Evolutionary conservation across 2,797 vertebrate genomes (phyloP), one percentile per base, ranked within the genome.

Genomic region (Heliangelus exortis): DNA sequence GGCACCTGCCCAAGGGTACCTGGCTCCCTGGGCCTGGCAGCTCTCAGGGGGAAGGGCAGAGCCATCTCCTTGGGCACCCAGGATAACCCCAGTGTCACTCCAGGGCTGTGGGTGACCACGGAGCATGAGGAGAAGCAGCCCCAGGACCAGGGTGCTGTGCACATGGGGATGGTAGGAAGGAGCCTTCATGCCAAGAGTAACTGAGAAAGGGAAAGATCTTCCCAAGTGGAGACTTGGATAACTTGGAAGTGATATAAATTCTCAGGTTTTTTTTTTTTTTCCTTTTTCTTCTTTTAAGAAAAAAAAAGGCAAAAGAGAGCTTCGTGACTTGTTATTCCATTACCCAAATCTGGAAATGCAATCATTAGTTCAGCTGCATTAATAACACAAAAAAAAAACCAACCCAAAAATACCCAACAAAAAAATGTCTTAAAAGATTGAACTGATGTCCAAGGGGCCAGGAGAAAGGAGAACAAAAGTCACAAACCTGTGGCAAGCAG

Each of bases 271-370:
- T 59, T 3, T 36, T 50, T 20, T 47, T 47, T 47, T 45, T 45
- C 18, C 15, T 45, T 17, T 45, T 12, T 47, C 21, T 47, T 47
- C 21, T 47, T 47, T 47, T 47, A 20, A 47, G 62, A 41, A 41
- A 55, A 31, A 31, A 45, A 43, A 15, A 15, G 14, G 25, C 26
- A 34, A 77, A 34, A 53, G 66, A 48, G 22, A 50, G 53, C 75
- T 97, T 96, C 95, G 95, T 95, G 96, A 94, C 86, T 93, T 94
- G 93, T 95, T 96, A 93, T 93, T 93, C 93, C 77, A 84, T 92
- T 93, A 75, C 58, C 20, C 68, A 81, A 63, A 87, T 95, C 97
- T 97, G 97, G 95, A 93, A 97, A 95, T 92, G 88, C 63, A 93
- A 97, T 96, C 93, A 90, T 90, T 84, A 87, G 83, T 95, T 94